Base-by-base conservation (phyloP, 2,113 vertebrate genomes). In the Siniperca chuatsi region DNA sequence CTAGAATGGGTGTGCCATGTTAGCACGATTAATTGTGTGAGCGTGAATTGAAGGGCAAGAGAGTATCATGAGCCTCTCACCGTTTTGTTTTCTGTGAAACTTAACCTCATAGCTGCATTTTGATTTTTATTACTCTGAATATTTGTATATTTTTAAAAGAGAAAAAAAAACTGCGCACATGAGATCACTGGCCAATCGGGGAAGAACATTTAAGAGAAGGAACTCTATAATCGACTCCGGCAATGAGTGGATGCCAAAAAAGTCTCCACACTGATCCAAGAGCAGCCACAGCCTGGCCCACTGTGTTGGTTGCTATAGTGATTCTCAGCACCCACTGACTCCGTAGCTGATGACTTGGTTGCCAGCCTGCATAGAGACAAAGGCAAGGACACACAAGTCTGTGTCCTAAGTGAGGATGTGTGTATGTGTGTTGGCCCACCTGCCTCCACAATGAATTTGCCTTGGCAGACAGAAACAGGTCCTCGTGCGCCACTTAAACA, bases 321-420 rank as follows among this genome's bases (percentile, higher is more conserved):
- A 95, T 91, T 88, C 80, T 91, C 75, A 91, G 87, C 44, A 37
- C 90, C 89, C 86, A 89, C 92, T 91, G 90, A 94, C 93, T 94
- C 85, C 25, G 73, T 86, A 78, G 91, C 90, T 79, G 85, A 90
- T 60, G 89, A 90, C 81, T 94, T 85, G 87, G 91, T 91, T 92
- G 87, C 91, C 90, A 92, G 92, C 85, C 91, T 90, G 87, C 90
- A 87, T 60, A 84, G 88, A 93, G 90, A 92, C 92, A 90, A 83
- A 92, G 82, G 90, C 90, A 92, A 87, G 84, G 92, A 94, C 92
- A 94, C 92, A 94, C 91, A 92, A 91, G 92, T 90, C 91, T 90
- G 90, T 93, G 92, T 92, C 88, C 90, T 89, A 61, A 90, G 79
- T 87, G 83, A 90, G 91, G 87, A 83, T 90, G 87, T 91, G 86